Conservation (phyloP, 2,888 invertebrate genomes). For the Mythimna loreyi region DNA sequence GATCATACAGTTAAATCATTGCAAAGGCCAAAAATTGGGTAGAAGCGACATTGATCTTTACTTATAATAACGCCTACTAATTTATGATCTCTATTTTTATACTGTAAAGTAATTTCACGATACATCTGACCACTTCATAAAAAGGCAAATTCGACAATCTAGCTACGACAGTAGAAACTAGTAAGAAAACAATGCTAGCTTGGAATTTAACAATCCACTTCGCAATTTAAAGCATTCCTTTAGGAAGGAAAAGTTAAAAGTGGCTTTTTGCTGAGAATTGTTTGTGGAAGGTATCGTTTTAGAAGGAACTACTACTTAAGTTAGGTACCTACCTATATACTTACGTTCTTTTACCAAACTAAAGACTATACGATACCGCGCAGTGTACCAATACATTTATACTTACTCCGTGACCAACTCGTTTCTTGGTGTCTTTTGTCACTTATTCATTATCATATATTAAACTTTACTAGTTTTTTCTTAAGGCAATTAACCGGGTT, state of each 20-base stretch:
- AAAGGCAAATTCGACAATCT: background rate
- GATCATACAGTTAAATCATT: too few relatives aligned
- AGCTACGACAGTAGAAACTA: background rate
- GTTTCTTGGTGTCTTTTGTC: too few relatives aligned
- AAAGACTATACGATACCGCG: too few relatives aligned
- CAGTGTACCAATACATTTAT: too few relatives aligned
- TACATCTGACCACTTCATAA: background rate
- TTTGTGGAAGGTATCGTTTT: background rate
- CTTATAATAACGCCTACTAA: too few relatives aligned
- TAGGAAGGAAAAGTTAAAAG: background rate
- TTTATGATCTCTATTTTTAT: background rate
- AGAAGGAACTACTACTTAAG: background rate
- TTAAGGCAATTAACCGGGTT: too few relatives aligned
- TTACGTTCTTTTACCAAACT: background rate
- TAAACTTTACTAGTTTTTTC: too few relatives aligned
- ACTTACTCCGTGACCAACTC: too few relatives aligned
- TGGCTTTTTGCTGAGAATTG: background rate
- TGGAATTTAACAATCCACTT: slow-evolving; percentile 8
- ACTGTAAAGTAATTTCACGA: background rate
- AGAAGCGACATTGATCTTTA: too few relatives aligned
- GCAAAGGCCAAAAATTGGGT: too few relatives aligned
- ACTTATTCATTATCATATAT: too few relatives aligned
- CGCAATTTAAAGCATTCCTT: slow-evolving; percentile 1
- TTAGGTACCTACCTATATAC: too few relatives aligned
- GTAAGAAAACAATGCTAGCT: background rate